Percentiles rank a stretch among this genome's conserved stretches.
These are phyloP conservation scores for Chondrilla cf. caribensis DNA, from an alignment of 37 sponge, comb jelly and placozoan genomes.

Conservation along the genomic window DNA sequence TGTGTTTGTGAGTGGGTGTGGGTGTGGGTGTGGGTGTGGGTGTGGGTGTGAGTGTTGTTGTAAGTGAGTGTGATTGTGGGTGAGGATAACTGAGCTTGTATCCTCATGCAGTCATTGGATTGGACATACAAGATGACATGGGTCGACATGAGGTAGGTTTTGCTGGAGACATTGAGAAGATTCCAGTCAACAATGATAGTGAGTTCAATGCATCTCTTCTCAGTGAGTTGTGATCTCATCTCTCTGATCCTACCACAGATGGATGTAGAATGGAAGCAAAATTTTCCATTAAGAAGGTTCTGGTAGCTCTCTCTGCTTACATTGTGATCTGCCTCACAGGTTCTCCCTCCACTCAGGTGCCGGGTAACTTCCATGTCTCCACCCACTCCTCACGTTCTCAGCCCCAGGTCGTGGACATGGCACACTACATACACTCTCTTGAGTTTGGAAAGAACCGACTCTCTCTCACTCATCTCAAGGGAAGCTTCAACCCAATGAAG, in stretches of 20 bases:
- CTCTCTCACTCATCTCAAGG: not conserved
- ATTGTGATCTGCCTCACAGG: too few relatives aligned
- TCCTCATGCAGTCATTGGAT: slow-evolving; percentile 13
- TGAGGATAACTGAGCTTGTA: too few relatives aligned
- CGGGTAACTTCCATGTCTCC: slow-evolving; percentile 42
- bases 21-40: too few relatives aligned
- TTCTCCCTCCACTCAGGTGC: slow-evolving; percentile 22
- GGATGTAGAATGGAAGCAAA: slow-evolving; percentile 31
- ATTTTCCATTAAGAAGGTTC: slow-evolving; percentile 33
- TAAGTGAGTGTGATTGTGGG: too few relatives aligned
- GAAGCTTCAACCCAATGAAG: slow-evolving; percentile 17
- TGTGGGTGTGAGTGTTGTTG: too few relatives aligned
- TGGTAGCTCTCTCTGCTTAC: not conserved
- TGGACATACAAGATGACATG: slow-evolving; percentile 46
- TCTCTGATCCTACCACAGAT: not conserved
- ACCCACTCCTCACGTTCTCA: slow-evolving; percentile 31
- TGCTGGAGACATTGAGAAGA: slow-evolving; percentile 19
- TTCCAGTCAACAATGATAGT: slow-evolving; percentile 29
- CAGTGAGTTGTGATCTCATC: not conserved
- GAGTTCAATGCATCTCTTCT: not conserved
- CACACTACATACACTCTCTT: slow-evolving; percentile 23
- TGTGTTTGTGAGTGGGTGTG: too few relatives aligned
- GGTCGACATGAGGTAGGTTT: slow-evolving; percentile 46
- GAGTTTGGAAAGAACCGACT: slow-evolving; percentile 22
- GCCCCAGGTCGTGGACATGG: slow-evolving; percentile 15